These are phyloP conservation scores for Eulemur mongoz DNA, from an alignment of 2,797 vertebrate species.

Conservation along the genomic window DNA sequence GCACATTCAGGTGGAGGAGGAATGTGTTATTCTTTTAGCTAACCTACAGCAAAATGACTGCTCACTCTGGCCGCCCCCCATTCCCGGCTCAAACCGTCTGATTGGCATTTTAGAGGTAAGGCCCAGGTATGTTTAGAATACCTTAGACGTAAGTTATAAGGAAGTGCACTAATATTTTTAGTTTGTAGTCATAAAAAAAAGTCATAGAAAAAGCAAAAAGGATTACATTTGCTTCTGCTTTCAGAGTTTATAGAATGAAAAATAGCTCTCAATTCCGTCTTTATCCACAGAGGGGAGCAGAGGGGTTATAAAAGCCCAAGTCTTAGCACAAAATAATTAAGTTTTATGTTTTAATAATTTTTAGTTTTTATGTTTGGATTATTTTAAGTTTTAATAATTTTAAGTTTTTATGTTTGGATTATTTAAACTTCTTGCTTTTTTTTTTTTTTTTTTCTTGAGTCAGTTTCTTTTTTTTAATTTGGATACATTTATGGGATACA, in stretches of 20 bases:
- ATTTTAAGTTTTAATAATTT: not conserved
- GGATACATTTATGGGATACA: too few species aligned
- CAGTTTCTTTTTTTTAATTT: too few species aligned
- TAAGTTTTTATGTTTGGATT: not conserved
- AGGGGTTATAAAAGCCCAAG: conserved; percentile 1
- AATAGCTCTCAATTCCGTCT: conserved; percentile 52
- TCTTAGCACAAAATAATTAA: not conserved
- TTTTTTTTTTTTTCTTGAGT: not conserved
- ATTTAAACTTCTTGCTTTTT: not conserved
- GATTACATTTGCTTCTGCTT: not conserved
- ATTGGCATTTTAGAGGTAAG: not conserved
- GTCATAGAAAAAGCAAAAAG: not conserved
- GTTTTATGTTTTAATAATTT: not conserved
- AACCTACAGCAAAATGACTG: not conserved
- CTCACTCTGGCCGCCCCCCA: not conserved
- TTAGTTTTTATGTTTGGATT: not conserved
- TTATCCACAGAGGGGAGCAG: conserved; percentile 71
- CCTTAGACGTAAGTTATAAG: not conserved
- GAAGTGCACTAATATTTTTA: not conserved
- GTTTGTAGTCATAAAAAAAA: not conserved
- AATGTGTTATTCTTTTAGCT: not conserved
- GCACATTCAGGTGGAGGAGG: not conserved
- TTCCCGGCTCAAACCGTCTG: not conserved
- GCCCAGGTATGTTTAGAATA: not conserved
- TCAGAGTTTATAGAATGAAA: conserved; percentile 55